Evolutionary conservation across 2,888 invertebrate species (phyloP), one percentile per base, ranked within the genome.

Genomic region (Ophraella communa): DNA sequence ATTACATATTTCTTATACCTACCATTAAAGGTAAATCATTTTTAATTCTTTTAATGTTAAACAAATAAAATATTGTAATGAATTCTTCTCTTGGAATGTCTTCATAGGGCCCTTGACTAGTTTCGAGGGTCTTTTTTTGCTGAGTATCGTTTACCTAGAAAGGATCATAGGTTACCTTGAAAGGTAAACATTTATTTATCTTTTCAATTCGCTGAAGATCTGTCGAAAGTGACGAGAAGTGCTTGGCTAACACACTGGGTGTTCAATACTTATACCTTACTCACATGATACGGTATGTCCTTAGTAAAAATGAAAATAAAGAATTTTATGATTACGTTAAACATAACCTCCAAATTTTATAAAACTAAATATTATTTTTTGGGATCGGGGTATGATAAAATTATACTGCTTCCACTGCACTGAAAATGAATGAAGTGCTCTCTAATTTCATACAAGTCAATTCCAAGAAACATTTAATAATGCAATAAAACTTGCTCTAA

Each of bases 161-260:
- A 57, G 65, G 61, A 65, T 65, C 65, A 61, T 57, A 30, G 45
- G 65, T 56, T 60, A 30, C 61, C 53, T 56, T 39, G 39, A 59
- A 57, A 52, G 52, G 57, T 61, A 65, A 65, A 65, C 65, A 65
- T 59, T 51, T 65, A 57, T 65, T 65, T 65, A 51, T 65, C 57
- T 55, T 61, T 27, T 35, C 56, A 61, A 61, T 61, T 57, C 61
- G 61, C 55, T 65, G 42, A 47, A 65, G 65, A 65, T 65, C 65
- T 61, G 60, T 65, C 65, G 56, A 39, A 65, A 45, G 44, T 56
- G 45, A 30, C 27, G 60, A 51, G 45, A 33, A 65, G 61, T 61
- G 42, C 27, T 65, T 35, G 47, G 30, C 45, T 54, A 56, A 64
- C 51, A 64, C 33, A 56, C 51, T 18, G 39, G 56, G 45, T 52